phyloP scores from a whole-genome alignment of 2,888 invertebrate species.

The Cremastinae sp. region DNA sequence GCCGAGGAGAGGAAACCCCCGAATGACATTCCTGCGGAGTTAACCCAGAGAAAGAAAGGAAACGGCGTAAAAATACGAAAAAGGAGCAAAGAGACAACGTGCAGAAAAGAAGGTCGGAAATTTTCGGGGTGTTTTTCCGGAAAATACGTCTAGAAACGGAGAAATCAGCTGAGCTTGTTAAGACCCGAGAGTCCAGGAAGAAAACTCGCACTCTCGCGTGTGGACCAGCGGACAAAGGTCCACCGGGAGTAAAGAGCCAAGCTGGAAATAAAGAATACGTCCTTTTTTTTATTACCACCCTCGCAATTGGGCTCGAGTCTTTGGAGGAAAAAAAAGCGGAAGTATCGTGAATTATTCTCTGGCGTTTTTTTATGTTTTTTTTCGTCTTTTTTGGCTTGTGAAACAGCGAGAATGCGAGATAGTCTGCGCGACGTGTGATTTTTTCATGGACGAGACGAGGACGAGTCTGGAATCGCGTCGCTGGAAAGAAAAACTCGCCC shows the following conservation, averaged over 20 bases:
- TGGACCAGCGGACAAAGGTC: neutral
- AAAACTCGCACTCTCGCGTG: constrained; percentile 8
- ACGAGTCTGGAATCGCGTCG: constrained; percentile 10
- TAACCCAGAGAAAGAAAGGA: constrained; percentile 23
- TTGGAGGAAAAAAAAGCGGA: neutral
- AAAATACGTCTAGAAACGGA: constrained; percentile 9
- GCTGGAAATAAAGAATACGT: too few species aligned
- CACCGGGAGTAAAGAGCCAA: too few species aligned
- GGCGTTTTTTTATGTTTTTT: too few species aligned
- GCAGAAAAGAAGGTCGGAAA: neutral
- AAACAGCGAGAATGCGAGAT: too few species aligned
- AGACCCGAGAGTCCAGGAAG: constrained; percentile 1
- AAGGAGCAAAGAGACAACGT: constrained; percentile 4
- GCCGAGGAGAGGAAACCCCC: constrained; percentile 49
- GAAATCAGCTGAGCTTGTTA: constrained; percentile 42
- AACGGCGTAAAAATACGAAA: neutral
- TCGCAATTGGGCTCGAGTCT: neutral
- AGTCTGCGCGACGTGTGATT: too few species aligned
- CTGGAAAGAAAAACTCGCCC: constrained; percentile 10
- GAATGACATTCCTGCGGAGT: constrained; percentile 46
- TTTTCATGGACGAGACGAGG: neutral
- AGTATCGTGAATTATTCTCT: too few species aligned
- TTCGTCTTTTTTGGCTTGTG: too few species aligned
- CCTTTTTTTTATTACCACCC: too few species aligned
- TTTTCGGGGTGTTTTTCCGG: constrained; percentile 23